Evolutionary conservation across 92 coral and sea anemone genomes (phyloP), one percentile per base, ranked within the genome.

Genomic region (Virgularia gustaviana): DNA sequence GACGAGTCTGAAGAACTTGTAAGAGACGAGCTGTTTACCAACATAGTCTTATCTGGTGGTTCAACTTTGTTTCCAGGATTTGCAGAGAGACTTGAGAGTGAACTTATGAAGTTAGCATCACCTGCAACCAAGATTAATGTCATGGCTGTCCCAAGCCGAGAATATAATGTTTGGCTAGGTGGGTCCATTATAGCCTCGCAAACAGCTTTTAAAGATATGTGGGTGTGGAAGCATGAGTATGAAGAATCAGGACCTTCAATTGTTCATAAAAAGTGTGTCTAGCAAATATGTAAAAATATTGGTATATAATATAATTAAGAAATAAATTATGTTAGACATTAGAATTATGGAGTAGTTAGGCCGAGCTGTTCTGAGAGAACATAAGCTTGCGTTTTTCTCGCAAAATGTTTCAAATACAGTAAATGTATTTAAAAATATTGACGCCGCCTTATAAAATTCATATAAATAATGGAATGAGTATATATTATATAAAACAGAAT

Each of bases 101-200:
- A 91, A 45, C 77, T 91, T 22, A 74, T 88, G 4, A 87, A 87
- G 10, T 78, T 91, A 30, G 96, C 89, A 20, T 96, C 96, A 8
- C 75, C 91, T 24, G 81, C 86, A 19, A 83, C 88, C 83, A 89
- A 86, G 78, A 81, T 89, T 82, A 88, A 89, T 85, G 85, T 91
- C 77, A 80, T 91, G 41, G 96, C 89, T 61, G 96, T 95, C 28
- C 89, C 91, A 47, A 95, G 85, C 84, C 85, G 97, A 56, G 81
- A 91, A 64, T 85, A 91, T 80, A 89, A 95, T 61, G 97, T 91
- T 9, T 91, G 97, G 97, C 88, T 88, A 36, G 97, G 97, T 41
- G 97, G 97, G 59, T 91, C 97, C 62, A 91, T 91, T 73, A 42
- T 91, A 61, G 97, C 97, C 45, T 89, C 97, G 25, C 82, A 88